A percentile compares a stretch with the other conserved stretches of the same genome.
Evolutionary conservation across 2,888 invertebrate genomes (phyloP).

Genomic region (Cephus pygmeus): DNA sequence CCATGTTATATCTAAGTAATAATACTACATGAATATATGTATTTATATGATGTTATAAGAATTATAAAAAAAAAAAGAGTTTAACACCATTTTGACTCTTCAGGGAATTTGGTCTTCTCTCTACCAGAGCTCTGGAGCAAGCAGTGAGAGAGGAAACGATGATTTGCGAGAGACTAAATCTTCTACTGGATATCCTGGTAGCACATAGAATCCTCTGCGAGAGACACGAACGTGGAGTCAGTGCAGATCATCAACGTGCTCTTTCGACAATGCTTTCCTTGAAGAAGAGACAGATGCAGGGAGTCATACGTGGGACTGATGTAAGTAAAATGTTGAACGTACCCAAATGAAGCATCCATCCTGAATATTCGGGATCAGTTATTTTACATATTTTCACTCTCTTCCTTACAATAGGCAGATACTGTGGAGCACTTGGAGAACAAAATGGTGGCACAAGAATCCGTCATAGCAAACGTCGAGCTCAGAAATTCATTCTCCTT

Average conservation of each 20-base stretch:
- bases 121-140: conserved; percentile 68
- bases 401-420: conserved; percentile 66
- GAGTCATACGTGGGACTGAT: conserved; percentile 72
- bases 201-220: conserved; percentile 72
- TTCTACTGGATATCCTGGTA: conserved; percentile 69
- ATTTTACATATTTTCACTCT: conserved; percentile 15
- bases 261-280: conserved; percentile 72
- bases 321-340: conserved; percentile 59
- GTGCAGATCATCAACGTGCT: conserved; percentile 73
- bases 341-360: not conserved
- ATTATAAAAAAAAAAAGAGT: not conserved
- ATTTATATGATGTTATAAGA: not conserved
- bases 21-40: not conserved
- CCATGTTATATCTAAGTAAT: conserved; percentile 67
- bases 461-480: conserved; percentile 72
- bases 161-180: conserved; percentile 69
- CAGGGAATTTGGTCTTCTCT: conserved; percentile 68
- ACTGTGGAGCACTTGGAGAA: conserved; percentile 72
- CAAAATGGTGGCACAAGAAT: conserved; percentile 74
- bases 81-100: conserved; percentile 26
- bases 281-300: conserved; percentile 74
- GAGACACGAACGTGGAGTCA: conserved; percentile 72
- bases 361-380: not conserved
- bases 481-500: conserved; percentile 72
- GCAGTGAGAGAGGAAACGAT: conserved; percentile 69